A percentile compares a stretch with the other conserved stretches of the same genome.
These are phyloP conservation scores for Macrobrachium rosenbergii DNA, from an alignment of 1,140 invertebrate genomes.

Conservation along the genomic window DNA sequence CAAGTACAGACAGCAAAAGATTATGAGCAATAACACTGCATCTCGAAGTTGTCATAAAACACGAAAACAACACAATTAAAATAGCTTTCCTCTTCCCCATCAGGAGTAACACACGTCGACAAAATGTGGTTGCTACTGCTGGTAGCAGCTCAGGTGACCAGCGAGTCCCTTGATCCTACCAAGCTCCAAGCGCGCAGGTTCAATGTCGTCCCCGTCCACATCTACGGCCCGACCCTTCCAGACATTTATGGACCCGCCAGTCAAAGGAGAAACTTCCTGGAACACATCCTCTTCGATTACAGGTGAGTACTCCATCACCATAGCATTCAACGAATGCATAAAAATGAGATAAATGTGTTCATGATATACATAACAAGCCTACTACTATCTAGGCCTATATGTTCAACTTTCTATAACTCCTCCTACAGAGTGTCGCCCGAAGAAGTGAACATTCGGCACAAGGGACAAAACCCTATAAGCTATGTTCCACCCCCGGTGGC, in stretches of 20 bases:
- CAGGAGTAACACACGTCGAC: background rate
- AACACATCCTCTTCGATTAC: background rate
- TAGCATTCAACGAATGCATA: background rate
- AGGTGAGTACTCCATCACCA: no score
- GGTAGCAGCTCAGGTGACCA: background rate
- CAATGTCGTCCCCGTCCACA: background rate
- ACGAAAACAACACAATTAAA: no score
- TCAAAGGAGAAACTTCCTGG: background rate
- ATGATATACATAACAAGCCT: background rate
- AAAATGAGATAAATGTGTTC: background rate
- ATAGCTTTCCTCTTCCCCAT: background rate
- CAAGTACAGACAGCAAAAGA: no score
- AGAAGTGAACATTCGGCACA: slow-evolving; percentile 32
- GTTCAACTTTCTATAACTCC: background rate
- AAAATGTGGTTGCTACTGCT: background rate
- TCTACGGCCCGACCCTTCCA: background rate
- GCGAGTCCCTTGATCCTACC: background rate
- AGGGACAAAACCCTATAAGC: slow-evolving; percentile 28
- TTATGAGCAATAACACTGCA: no score
- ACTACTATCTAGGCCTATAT: background rate
- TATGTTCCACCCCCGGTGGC: background rate
- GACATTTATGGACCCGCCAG: background rate
- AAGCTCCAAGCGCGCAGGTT: background rate
- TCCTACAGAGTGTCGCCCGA: slow-evolving; percentile 5
- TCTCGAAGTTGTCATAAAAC: no score